Conservation (phyloP, 1,140 invertebrate species). For the Drosophila lowei region DNA sequence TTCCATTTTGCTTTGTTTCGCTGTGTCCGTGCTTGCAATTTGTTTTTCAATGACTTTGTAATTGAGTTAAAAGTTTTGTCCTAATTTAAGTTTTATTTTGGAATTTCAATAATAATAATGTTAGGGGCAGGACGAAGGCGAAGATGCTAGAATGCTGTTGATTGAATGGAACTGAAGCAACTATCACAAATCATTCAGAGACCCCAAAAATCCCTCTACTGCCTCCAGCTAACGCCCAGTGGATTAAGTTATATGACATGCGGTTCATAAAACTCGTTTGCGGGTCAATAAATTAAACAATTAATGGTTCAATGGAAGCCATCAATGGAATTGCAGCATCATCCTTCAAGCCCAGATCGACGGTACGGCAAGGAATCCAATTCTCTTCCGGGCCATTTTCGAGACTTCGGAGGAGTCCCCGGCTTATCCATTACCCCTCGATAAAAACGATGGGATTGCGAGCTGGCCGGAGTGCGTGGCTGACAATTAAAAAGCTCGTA, state of each 20-base stretch:
- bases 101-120: slow-evolving; percentile 24
- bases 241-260: slow-evolving; percentile 38
- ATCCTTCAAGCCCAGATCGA: slow-evolving; percentile 25
- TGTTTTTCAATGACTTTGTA: slow-evolving; percentile 59
- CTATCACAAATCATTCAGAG: slow-evolving; percentile 4
- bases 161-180: neutral
- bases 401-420: slow-evolving; percentile 13
- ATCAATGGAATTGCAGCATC: slow-evolving; percentile 69
- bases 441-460: slow-evolving; percentile 16
- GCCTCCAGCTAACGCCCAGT: slow-evolving; percentile 3
- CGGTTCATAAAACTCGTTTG: slow-evolving; percentile 50
- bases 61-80: slow-evolving; percentile 71
- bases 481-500: slow-evolving; percentile 45
- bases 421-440: slow-evolving; percentile 32
- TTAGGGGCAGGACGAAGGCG: neutral
- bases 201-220: neutral
- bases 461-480: slow-evolving; percentile 29
- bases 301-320: slow-evolving; percentile 51
- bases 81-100: slow-evolving; percentile 43
- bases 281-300: slow-evolving; percentile 69
- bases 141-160: too few species aligned
- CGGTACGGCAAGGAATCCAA: slow-evolving; percentile 21
- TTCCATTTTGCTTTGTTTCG: slow-evolving; percentile 37
- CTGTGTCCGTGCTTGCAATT: slow-evolving; percentile 36
- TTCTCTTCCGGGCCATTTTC: neutral